Percentiles rank a stretch among this genome's conserved stretches.
Conservation (phyloP, 2,888 invertebrate species). For the Eilema caniola region DNA sequence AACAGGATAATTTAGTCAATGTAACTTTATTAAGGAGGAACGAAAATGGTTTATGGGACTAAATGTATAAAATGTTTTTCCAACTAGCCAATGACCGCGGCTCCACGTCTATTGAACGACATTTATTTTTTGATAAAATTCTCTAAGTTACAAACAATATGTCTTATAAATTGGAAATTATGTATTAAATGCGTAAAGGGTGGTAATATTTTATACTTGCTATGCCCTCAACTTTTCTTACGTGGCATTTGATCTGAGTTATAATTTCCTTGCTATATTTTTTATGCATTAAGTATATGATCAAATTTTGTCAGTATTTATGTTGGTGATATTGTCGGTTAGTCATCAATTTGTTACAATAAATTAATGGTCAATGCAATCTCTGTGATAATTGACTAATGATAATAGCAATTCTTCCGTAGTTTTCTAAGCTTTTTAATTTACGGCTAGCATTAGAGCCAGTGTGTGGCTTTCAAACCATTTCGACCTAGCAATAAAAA, state of each 20-base stretch:
- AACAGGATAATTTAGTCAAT: conserved; percentile 22
- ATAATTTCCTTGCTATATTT: neutral
- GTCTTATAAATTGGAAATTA: too few species aligned
- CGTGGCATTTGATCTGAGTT: neutral
- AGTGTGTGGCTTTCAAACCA: conserved; percentile 33
- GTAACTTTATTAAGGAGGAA: conserved; percentile 15
- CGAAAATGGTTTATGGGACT: conserved; percentile 12
- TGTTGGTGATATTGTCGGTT: too few species aligned
- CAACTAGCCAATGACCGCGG: neutral
- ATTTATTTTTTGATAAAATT: neutral
- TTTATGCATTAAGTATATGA: too few species aligned
- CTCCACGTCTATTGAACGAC: neutral
- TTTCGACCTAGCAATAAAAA: conserved; percentile 46
- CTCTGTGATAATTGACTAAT: neutral
- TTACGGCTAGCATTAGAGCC: conserved; percentile 15
- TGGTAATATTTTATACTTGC: too few species aligned
- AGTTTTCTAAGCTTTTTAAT: conserved; percentile 5
- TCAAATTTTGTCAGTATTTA: too few species aligned
- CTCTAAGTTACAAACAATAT: too few species aligned
- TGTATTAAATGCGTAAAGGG: too few species aligned
- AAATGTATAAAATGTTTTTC: neutral
- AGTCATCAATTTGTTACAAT: too few species aligned
- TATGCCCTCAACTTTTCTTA: neutral
- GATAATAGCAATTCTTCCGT: neutral
- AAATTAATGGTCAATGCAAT: neutral